phyloP scores from a whole-genome alignment of 2,888 invertebrate species.

The Nudaria mundana region DNA sequence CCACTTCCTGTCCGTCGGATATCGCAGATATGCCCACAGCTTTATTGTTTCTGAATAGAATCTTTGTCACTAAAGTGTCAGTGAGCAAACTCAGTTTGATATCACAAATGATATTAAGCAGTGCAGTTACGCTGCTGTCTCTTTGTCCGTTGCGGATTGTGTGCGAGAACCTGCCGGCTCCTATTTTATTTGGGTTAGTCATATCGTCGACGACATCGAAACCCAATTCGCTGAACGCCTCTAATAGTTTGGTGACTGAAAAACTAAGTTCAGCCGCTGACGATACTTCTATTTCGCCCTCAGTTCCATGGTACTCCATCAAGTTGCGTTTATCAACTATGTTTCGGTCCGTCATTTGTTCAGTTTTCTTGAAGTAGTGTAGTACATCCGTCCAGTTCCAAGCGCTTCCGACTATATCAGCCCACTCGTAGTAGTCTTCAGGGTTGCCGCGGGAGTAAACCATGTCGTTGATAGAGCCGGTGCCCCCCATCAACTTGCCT shows the following conservation, averaged over 20 bases:
- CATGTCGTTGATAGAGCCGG: slow-evolving; percentile 66
- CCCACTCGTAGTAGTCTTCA: slow-evolving; percentile 64
- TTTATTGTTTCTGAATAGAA: slow-evolving; percentile 44
- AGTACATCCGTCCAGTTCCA: slow-evolving; percentile 63
- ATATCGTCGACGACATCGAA: slow-evolving; percentile 58
- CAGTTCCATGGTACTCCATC: slow-evolving; percentile 47
- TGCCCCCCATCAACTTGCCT: slow-evolving; percentile 64
- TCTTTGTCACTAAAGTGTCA: slow-evolving; percentile 47
- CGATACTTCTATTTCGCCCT: slow-evolving; percentile 60
- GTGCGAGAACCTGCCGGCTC: slow-evolving; percentile 63
- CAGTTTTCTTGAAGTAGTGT: slow-evolving; percentile 61
- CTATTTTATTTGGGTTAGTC: slow-evolving; percentile 55
- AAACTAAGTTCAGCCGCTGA: slow-evolving; percentile 33
- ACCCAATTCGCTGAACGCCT: slow-evolving; percentile 56
- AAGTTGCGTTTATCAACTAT: slow-evolving; percentile 49
- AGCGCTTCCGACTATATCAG: slow-evolving; percentile 36
- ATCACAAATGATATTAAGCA: slow-evolving; percentile 43
- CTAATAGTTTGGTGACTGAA: slow-evolving; percentile 40
- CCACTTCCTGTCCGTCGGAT: slow-evolving; percentile 28
- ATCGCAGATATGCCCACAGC: slow-evolving; percentile 50
- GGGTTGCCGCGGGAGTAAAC: slow-evolving; percentile 65
- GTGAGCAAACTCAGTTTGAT: slow-evolving; percentile 51
- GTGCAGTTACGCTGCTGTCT: slow-evolving; percentile 52
- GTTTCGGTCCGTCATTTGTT: slow-evolving; percentile 55
- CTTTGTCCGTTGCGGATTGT: slow-evolving; percentile 55